Conservation (phyloP, 1,140 invertebrate species). For the Lepidostoma basale region DNA sequence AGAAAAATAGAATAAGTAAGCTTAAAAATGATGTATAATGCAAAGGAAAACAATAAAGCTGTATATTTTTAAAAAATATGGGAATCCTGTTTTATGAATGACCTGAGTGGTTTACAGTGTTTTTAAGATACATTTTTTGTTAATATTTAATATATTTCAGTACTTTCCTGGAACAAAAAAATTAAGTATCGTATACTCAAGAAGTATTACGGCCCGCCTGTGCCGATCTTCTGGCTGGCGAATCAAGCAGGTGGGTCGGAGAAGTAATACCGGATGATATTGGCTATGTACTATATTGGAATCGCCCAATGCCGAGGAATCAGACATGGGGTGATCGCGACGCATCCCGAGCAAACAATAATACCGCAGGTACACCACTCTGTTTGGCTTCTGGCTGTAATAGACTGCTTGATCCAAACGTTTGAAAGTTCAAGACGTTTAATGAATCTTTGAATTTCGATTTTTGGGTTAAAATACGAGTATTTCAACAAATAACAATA, state of each 20-base stretch:
- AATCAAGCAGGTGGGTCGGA: constrained; percentile 22
- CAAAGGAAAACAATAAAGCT: no score
- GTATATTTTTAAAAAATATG: no score
- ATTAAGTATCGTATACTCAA: no score
- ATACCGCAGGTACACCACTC: constrained; percentile 37
- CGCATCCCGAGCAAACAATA: constrained; percentile 41
- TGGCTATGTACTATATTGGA: constrained; percentile 46
- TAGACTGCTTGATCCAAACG: constrained; percentile 33
- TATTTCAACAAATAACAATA: neutral
- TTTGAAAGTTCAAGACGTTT: constrained; percentile 32
- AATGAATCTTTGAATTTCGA: neutral
- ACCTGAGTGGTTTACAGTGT: no score
- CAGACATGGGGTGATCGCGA: neutral
- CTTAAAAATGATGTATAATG: no score
- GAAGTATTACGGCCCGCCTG: no score
- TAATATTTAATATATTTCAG: no score
- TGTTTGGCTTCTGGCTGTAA: constrained; percentile 44
- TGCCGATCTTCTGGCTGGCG: no score
- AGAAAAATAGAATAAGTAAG: no score
- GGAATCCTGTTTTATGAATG: no score
- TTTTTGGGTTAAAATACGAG: neutral
- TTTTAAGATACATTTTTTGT: no score
- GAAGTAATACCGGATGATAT: constrained; percentile 29
- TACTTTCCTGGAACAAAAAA: no score
- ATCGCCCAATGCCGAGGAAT: constrained; percentile 26